Conservation (phyloP, 2,113 vertebrate genomes). For the Zapornia atra region DNA sequence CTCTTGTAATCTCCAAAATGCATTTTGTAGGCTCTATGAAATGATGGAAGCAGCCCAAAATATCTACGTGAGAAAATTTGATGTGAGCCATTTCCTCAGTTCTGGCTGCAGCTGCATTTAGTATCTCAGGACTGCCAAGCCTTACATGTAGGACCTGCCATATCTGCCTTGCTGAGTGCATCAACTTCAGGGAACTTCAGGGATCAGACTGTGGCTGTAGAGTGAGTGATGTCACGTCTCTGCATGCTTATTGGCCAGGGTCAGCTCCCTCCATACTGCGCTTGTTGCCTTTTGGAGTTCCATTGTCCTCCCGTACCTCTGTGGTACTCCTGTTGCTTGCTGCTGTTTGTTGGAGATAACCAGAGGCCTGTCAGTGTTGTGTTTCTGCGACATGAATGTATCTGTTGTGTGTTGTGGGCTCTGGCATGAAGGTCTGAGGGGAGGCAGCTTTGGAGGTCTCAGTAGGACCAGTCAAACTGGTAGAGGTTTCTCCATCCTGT, state of each 20-base stretch:
- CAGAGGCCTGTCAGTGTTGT: not conserved
- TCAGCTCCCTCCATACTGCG: not conserved
- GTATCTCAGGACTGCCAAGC: not conserved
- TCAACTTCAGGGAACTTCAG: not conserved
- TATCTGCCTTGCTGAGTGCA: not conserved
- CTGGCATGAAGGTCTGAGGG: not conserved
- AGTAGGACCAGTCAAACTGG: not conserved
- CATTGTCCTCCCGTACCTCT: not conserved
- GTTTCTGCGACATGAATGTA: not conserved
- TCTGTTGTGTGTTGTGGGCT: not conserved
- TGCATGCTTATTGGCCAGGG: too few relatives aligned
- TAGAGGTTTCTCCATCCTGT: not conserved
- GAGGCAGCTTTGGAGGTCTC: not conserved
- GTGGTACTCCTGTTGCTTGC: not conserved
- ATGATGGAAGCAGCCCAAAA: not conserved
- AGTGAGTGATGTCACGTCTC: rapidly evolving
- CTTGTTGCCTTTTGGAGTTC: not conserved
- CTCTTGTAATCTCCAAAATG: not conserved
- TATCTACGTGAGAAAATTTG: not conserved
- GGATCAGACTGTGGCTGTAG: not conserved
- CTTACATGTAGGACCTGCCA: rapidly evolving
- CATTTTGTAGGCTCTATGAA: not conserved
- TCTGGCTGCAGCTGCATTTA: not conserved
- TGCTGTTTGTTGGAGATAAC: not conserved
- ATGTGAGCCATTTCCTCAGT: rapidly evolving